phyloP scores from a whole-genome alignment of 2,113 vertebrate species.

The Epinephelus moara region DNA sequence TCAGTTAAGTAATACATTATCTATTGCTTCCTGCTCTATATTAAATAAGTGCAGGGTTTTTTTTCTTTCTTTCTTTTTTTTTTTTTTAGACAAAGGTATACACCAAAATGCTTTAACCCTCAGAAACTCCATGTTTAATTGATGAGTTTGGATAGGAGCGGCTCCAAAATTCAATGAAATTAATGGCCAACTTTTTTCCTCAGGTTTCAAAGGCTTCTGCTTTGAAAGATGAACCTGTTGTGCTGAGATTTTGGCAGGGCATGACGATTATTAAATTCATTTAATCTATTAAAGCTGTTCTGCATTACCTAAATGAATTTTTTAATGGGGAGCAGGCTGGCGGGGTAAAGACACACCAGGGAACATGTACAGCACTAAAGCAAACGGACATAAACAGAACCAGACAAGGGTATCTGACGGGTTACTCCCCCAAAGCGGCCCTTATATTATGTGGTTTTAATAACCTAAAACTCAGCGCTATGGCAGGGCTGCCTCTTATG shows the following conservation, averaged over 20 bases:
- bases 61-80: too few species aligned
- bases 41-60: slow-evolving; percentile 6
- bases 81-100: slow-evolving; percentile 14
- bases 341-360: slow-evolving; percentile 59
- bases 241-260: slow-evolving; percentile 64
- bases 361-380: slow-evolving; percentile 56
- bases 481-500: slow-evolving; percentile 16
- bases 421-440: slow-evolving; percentile 45
- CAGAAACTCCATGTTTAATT: slow-evolving; percentile 60
- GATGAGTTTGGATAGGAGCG: slow-evolving; percentile 61
- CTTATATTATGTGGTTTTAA: slow-evolving; percentile 64
- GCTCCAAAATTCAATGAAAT: slow-evolving; percentile 64
- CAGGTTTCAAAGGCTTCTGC: slow-evolving; percentile 65
- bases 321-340: slow-evolving; percentile 67
- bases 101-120: slow-evolving; percentile 26
- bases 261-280: slow-evolving; percentile 80
- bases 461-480: slow-evolving; percentile 50
- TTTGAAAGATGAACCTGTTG: slow-evolving; percentile 79
- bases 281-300: slow-evolving; percentile 82
- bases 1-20: slow-evolving; percentile 30
- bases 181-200: slow-evolving; percentile 35
- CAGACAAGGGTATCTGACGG: slow-evolving; percentile 61
- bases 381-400: slow-evolving; percentile 72
- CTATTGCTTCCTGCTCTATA: slow-evolving; percentile 24
- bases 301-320: slow-evolving; percentile 80